Evolutionary conservation across 2,888 invertebrate species (phyloP), one percentile per base, ranked within the genome.

Genomic region (Ormyrus pomaceus): DNA sequence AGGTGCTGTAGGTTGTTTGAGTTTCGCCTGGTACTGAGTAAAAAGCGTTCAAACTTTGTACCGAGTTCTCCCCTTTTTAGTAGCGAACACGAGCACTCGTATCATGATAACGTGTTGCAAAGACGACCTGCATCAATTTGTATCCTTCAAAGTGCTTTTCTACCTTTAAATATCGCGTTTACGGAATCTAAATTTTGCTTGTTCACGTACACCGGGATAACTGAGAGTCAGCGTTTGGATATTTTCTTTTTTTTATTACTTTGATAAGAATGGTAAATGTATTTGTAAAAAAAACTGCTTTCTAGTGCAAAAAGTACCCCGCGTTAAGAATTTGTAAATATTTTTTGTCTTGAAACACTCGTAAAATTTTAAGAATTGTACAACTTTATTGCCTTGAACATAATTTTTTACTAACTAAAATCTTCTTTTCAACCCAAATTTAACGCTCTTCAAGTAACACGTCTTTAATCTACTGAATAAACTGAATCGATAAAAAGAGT

Each of bases 91-190:
- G 34, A 61, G 59, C 34, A n/a, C 13, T 11, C 19, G 19, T 61
- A 10, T 34, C 59, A 45, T 61, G 59, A 61, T 61, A 61, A 34
- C 59, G n/a, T 58, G n/a, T 61, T 61, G 34, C 59, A 61, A 13
- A 61, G 59, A 61, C 34, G 34, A 61, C 59, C 5, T 61, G 59
- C 19, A 8, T 61, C 59, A 34, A 61, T 61, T 61, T 61, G 10
- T 61, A 61, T 61, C 59, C 34, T 61, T 61, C 59, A 61, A 7
- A 61, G 34, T 8, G 10, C 59, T 61, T 4, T 34, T 61, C 5
- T 34, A 4, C 34, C 4, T 34, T 34, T 34, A 34, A 34, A 34
- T 34, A 34, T 34, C 34, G 7, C 59, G 58, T 58, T n/a, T 34
- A 34, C 34, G n/a, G 56, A 56, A 56, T 56, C 10, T 56, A 56